A percentile compares a stretch with the other conserved stretches of the same genome.
Evolutionary conservation across 2,113 vertebrate genomes (phyloP).

Genomic region (Geococcyx californianus): DNA sequence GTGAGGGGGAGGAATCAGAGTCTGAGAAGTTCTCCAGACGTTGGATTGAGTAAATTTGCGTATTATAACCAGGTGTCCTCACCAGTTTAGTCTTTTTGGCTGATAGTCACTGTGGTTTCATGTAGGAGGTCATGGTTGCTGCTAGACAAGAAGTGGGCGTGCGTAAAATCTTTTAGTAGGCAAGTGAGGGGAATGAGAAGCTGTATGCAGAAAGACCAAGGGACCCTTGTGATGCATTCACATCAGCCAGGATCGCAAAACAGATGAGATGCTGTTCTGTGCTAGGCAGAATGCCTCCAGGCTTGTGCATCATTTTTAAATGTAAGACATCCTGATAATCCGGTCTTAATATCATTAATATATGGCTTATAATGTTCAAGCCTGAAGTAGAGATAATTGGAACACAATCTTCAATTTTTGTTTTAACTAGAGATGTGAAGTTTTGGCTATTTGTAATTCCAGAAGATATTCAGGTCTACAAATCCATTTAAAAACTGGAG

Average conservation of each 20-base stretch:
- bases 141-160: background rate
- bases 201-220: background rate
- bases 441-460: background rate
- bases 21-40: conserved; percentile 36
- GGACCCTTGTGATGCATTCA: background rate
- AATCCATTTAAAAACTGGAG: background rate
- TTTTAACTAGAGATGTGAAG: background rate
- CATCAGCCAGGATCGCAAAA: background rate
- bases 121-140: conserved; percentile 23
- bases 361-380: background rate
- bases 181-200: background rate
- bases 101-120: background rate
- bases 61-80: conserved; percentile 9
- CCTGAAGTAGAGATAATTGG: background rate
- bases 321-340: background rate
- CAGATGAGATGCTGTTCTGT: background rate
- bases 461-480: background rate
- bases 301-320: background rate
- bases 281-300: background rate
- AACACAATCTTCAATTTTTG: background rate
- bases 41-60: background rate
- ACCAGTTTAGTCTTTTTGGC: background rate
- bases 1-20: conserved; percentile 43
- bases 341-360: background rate
- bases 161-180: background rate